Evolutionary conservation across 2,113 vertebrate species (phyloP).

Genomic region (Ardeotis arabs): DNA sequence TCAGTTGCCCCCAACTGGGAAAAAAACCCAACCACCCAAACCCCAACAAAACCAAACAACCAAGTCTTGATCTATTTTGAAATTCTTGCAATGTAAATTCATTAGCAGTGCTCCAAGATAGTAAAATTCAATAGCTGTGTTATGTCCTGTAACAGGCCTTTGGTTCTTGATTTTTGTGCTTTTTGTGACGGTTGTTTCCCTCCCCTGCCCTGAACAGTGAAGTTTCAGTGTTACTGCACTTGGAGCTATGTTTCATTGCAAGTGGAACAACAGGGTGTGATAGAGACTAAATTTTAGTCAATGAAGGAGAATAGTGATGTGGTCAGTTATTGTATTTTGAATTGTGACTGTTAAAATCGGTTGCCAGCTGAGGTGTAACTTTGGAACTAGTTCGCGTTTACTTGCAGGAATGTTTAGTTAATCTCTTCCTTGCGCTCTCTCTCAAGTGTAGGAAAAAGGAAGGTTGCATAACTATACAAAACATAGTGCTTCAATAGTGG

Average conservation of each 20-base stretch:
- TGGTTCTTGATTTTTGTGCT: not conserved
- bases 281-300: not conserved
- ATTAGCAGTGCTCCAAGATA: not conserved
- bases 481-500: not conserved
- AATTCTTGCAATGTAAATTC: not conserved
- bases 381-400: not conserved
- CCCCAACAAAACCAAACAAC: not conserved
- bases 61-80: not conserved
- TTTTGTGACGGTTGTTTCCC: too few species aligned
- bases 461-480: not conserved
- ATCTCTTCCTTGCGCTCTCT: not conserved
- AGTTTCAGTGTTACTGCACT: not conserved
- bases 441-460: not conserved
- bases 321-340: not conserved
- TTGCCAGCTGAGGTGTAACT: not conserved
- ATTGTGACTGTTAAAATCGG: not conserved
- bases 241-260: not conserved
- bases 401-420: not conserved
- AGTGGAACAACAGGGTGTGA: not conserved
- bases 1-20: rapidly evolving
- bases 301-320: not conserved
- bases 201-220: not conserved
- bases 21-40: rapidly evolving
- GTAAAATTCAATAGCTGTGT: not conserved
- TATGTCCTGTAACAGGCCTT: not conserved